A percentile compares a stretch with the other conserved stretches of the same genome.
phyloP scores from a whole-genome alignment of 2,888 invertebrate genomes.

The Enchytraeus crypticus region DNA sequence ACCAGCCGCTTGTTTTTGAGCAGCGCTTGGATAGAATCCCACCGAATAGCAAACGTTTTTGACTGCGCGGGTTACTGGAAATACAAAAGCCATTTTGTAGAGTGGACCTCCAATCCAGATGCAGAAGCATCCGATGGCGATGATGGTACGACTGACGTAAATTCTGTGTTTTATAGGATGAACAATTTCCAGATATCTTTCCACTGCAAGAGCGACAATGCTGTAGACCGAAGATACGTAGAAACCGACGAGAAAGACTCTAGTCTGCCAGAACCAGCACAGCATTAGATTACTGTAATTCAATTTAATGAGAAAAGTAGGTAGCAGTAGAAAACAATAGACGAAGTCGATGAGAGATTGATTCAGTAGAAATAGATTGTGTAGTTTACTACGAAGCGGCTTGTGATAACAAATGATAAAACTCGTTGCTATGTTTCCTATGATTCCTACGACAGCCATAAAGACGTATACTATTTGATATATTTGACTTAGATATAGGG shows the following conservation, averaged over 20 bases:
- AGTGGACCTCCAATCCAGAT: background rate
- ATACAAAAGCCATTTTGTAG: background rate
- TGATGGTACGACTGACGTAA: background rate
- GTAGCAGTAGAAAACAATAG: no score
- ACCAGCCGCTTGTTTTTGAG: no score
- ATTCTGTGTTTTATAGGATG: background rate
- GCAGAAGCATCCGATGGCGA: background rate
- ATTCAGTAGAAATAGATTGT: background rate
- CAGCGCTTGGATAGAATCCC: no score
- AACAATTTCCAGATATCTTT: background rate
- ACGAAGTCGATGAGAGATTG: background rate
- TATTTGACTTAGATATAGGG: no score
- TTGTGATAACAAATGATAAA: background rate
- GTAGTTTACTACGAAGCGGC: background rate
- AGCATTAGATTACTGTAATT: no score
- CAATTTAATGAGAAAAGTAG: no score
- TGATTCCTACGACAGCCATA: background rate
- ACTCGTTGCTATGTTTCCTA: background rate
- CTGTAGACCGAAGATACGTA: no score
- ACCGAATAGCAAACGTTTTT: background rate
- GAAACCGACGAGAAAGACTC: no score
- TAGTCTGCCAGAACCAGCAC: no score
- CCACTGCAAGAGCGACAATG: background rate
- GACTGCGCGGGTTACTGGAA: background rate
- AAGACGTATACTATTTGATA: background rate